Percentiles rank a stretch among this genome's conserved stretches.
These are phyloP conservation scores for Thryonomys swinderianus DNA, from an alignment of 2,113 vertebrate genomes.

Conservation along the genomic window DNA sequence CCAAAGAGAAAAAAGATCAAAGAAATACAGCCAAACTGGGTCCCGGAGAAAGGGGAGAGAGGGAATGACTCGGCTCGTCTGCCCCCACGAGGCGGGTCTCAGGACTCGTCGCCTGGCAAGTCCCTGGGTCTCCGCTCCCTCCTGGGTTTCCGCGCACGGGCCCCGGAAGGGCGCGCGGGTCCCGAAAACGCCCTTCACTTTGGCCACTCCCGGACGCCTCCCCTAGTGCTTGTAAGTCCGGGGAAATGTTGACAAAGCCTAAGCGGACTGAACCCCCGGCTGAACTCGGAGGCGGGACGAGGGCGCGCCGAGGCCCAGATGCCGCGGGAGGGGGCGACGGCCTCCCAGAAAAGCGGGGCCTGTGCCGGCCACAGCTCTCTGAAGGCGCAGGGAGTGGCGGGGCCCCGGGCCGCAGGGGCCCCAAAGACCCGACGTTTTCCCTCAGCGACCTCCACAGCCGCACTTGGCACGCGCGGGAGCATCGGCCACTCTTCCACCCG, in stretches of 20 bases:
- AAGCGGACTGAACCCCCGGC: neutral
- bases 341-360: neutral
- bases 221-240: neutral
- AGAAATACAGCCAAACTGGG: neutral
- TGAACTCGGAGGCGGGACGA: fast-evolving
- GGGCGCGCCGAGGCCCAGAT: neutral
- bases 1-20: neutral
- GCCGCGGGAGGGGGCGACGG: neutral
- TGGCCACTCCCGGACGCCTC: neutral
- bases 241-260: neutral
- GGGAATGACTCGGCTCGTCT: conserved; percentile 44
- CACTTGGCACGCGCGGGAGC: neutral
- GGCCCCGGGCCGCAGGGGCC: fast-evolving
- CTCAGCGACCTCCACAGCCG: too few relatives aligned
- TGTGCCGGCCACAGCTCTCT: too few relatives aligned
- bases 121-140: neutral
- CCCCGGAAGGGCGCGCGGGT: neutral
- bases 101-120: conserved; percentile 23
- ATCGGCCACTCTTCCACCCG: neutral
- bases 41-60: neutral
- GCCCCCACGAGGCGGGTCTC: conserved; percentile 76
- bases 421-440: conserved; percentile 46
- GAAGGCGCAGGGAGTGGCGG: conserved; percentile 68
- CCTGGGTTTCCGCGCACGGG: neutral
- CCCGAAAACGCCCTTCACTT: neutral